Conservation (phyloP, 2,113 vertebrate species). For the Hystrix cristata region DNA sequence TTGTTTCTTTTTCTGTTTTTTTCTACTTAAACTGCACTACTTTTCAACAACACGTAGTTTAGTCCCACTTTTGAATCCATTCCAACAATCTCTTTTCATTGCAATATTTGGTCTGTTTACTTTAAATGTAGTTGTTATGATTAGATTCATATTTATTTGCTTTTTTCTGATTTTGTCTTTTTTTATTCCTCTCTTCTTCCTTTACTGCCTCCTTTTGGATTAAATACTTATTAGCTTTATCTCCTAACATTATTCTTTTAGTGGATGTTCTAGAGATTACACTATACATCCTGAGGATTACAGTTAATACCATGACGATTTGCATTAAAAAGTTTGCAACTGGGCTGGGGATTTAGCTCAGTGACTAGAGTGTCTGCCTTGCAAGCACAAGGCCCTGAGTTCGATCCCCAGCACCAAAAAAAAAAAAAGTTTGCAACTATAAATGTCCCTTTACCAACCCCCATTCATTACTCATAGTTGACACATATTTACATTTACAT, state of each 20-base stretch:
- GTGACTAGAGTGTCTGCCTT: too few relatives aligned
- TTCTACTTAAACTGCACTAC: not conserved
- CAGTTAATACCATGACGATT: not conserved
- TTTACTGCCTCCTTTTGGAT: not conserved
- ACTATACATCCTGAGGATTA: not conserved
- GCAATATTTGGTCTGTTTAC: not conserved
- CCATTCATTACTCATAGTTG: not conserved
- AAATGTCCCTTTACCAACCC: not conserved
- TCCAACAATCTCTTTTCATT: not conserved
- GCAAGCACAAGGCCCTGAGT: too few relatives aligned
- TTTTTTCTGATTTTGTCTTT: not conserved
- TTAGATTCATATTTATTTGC: not conserved
- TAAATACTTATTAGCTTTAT: not conserved
- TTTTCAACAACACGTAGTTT: not conserved
- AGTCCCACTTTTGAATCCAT: not conserved
- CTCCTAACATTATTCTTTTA: constrained; percentile 2
- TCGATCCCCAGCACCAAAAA: too few relatives aligned
- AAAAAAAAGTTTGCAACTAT: not conserved
- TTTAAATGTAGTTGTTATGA: not conserved
- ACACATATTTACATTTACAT: not conserved
- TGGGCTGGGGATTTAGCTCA: not conserved
- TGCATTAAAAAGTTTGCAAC: not conserved
- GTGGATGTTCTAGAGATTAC: not conserved
- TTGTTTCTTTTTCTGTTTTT: not conserved
- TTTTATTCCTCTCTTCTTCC: not conserved